Evolutionary conservation across 2,113 vertebrate species (phyloP).

Genomic region (Arenaria interpres): DNA sequence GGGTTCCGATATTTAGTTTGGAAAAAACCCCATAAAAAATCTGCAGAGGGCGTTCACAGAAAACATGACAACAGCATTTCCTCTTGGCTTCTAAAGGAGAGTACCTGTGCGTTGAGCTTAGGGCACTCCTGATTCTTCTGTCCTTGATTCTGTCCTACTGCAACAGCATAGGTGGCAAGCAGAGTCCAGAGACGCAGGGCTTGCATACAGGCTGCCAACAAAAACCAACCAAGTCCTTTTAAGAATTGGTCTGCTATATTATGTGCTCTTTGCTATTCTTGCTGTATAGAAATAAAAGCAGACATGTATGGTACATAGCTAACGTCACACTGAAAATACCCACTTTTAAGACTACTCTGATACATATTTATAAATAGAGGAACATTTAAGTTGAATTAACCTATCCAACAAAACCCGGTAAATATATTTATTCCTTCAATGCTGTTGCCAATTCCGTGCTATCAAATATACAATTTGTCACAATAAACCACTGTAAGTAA

Average conservation of each 20-base stretch:
- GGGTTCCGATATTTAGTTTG: not conserved
- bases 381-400: not conserved
- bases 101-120: conserved; percentile 70
- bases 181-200: conserved; percentile 61
- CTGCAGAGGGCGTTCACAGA: not conserved
- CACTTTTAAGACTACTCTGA: not conserved
- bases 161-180: conserved; percentile 61
- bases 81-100: conserved; percentile 41
- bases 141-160: conserved; percentile 71
- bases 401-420: not conserved
- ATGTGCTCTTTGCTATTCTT: conserved; percentile 12
- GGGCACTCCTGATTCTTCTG: conserved; percentile 63
- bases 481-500: not conserved
- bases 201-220: conserved; percentile 70
- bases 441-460: not conserved
- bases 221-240: conserved; percentile 63
- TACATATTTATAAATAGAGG: not conserved
- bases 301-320: not conserved
- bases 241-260: conserved; percentile 47
- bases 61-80: not conserved
- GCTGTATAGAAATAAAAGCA: conserved; percentile 9
- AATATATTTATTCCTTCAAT: not conserved
- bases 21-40: not conserved
- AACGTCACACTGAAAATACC: not conserved
- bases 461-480: not conserved